Percentiles rank a stretch among this genome's conserved stretches.
Evolutionary conservation across 2,888 invertebrate genomes (phyloP).

Genomic region (Antitype chi): DNA sequence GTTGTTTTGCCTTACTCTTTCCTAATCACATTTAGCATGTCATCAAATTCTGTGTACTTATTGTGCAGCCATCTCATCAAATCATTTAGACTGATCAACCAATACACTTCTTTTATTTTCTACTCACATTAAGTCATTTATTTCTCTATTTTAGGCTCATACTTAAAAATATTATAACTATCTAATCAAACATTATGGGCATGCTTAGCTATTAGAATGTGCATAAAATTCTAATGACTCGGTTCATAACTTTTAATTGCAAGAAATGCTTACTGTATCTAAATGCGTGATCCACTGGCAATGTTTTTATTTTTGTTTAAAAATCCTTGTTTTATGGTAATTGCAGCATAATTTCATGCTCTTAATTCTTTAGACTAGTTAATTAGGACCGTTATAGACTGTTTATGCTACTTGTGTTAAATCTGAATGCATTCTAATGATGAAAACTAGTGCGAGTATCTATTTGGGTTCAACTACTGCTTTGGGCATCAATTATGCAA

Average conservation of each 20-base stretch:
- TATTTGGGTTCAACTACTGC: neutral
- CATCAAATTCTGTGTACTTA: too few species aligned
- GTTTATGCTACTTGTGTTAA: neutral
- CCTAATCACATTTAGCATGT: neutral
- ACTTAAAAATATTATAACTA: neutral
- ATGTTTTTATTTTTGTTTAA: slow-evolving; percentile 10
- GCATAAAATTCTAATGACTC: slow-evolving; percentile 16
- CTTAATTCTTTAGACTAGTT: slow-evolving; percentile 3
- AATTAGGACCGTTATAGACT: slow-evolving; percentile 25
- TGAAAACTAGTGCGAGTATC: neutral
- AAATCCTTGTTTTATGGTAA: slow-evolving; percentile 10
- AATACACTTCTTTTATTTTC: neutral
- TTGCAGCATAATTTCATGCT: slow-evolving; percentile 6
- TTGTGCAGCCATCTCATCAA: neutral
- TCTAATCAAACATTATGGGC: neutral
- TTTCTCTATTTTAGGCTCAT: neutral
- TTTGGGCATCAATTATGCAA: neutral
- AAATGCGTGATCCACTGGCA: neutral
- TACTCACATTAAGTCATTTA: neutral
- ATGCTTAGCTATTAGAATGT: neutral
- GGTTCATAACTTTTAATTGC: slow-evolving; percentile 32
- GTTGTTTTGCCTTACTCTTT: too few species aligned
- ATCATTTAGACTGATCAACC: neutral
- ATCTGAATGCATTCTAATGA: slow-evolving; percentile 6
- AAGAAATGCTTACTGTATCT: slow-evolving; percentile 4